Conservation (phyloP, 2,888 invertebrate species). For the Neoascia interrupta region DNA sequence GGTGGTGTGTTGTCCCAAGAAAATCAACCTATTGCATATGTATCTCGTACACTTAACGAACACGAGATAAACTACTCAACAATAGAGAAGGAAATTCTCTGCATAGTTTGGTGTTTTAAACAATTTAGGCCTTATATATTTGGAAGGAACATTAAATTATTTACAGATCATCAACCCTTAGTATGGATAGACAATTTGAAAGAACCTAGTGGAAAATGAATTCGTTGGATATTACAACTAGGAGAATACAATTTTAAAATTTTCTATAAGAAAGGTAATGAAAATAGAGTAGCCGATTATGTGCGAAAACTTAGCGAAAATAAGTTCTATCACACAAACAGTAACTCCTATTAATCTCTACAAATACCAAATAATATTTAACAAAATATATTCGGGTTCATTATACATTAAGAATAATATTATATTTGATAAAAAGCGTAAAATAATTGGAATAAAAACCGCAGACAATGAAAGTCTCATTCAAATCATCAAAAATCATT, state of each 20-base stretch:
- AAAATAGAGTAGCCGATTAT: conserved; percentile 62
- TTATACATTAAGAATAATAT: conserved; percentile 18
- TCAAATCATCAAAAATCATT: conserved; percentile 13
- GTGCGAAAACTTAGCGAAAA: conserved; percentile 32
- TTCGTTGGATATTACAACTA: conserved; percentile 16
- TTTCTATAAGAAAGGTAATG: conserved; percentile 54
- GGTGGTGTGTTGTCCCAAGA: conserved; percentile 31
- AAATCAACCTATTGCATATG: conserved; percentile 31
- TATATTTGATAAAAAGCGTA: conserved; percentile 18
- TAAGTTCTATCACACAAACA: conserved; percentile 20
- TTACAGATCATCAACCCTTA: conserved; percentile 8
- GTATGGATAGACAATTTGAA: conserved; percentile 24
- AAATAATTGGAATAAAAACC: conserved; percentile 9
- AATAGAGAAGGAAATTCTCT: conserved; percentile 33
- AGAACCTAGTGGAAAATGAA: conserved; percentile 21
- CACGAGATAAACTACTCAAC: conserved; percentile 17
- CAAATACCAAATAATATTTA: conserved; percentile 17
- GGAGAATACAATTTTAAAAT: conserved; percentile 34
- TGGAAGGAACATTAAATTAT: not conserved
- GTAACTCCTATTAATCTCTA: conserved; percentile 29
- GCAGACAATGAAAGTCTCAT: not conserved
- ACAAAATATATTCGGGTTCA: conserved; percentile 22
- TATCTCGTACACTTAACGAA: conserved; percentile 33
- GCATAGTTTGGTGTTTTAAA: conserved; percentile 37
- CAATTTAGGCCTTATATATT: conserved; percentile 29